These are phyloP conservation scores for Pollenia angustigena DNA, from an alignment of 2,888 invertebrate species.

Conservation along the genomic window DNA sequence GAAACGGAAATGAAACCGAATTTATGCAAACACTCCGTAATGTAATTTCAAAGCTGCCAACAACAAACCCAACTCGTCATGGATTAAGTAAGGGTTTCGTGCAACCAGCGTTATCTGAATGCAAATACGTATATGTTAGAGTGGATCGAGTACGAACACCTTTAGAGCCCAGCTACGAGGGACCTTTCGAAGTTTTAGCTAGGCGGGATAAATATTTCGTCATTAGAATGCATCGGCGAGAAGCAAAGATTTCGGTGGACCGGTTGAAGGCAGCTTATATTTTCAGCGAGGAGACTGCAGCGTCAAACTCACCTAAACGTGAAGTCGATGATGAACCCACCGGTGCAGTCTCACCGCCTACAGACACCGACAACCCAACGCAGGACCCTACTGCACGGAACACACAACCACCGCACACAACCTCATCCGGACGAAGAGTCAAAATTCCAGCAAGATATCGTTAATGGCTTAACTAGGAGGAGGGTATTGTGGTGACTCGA, in stretches of 20 bases:
- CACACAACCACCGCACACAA: too few species aligned
- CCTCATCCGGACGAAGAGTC: slow-evolving; percentile 11
- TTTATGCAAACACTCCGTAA: too few species aligned
- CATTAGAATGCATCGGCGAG: neutral
- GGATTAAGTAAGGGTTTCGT: too few species aligned
- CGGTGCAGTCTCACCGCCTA: neutral
- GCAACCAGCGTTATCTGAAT: too few species aligned
- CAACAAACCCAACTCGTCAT: neutral
- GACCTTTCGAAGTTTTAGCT: neutral
- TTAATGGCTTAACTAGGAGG: slow-evolving; percentile 31
- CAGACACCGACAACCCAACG: neutral
- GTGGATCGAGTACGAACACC: too few species aligned
- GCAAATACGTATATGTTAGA: slow-evolving; percentile 21
- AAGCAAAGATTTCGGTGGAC: slow-evolving; percentile 65
- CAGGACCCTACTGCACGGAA: neutral
- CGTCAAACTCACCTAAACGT: neutral
- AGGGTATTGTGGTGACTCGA: too few species aligned
- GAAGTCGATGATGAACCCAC: neutral
- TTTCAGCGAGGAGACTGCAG: too few species aligned
- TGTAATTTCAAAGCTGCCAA: neutral
- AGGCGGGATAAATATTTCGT: slow-evolving; percentile 4
- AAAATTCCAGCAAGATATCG: slow-evolving; percentile 25
- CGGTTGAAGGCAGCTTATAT: slow-evolving; percentile 72
- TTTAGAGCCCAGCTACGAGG: slow-evolving; percentile 26
- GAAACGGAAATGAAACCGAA: too few species aligned